phyloP scores from a whole-genome alignment of 2,888 invertebrate species.

The Acanthosepion lycidas region DNA sequence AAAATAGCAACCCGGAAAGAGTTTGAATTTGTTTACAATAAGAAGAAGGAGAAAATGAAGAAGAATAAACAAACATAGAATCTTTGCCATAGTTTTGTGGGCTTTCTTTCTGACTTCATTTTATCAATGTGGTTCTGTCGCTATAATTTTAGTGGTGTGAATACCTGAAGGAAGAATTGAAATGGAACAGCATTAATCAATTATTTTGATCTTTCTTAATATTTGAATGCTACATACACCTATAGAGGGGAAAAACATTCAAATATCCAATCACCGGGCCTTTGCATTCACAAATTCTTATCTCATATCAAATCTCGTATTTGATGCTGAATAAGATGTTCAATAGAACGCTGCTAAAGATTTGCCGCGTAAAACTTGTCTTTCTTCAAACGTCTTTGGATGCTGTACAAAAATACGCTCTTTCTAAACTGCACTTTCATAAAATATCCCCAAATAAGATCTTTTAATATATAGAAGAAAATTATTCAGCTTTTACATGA shows the following conservation, averaged over 20 bases:
- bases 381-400: too few species aligned
- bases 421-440: too few species aligned
- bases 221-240: background rate
- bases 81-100: background rate
- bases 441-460: too few species aligned
- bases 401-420: too few species aligned
- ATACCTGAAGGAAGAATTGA: background rate
- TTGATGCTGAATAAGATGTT: too few species aligned
- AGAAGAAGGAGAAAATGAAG: background rate
- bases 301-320: too few species aligned
- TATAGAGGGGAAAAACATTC: background rate
- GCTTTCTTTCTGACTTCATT: background rate
- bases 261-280: background rate
- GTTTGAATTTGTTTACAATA: background rate
- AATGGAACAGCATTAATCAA: background rate
- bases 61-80: background rate
- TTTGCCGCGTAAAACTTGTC: too few species aligned
- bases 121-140: background rate
- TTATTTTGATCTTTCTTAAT: background rate
- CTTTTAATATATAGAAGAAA: too few species aligned
- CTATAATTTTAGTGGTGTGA: background rate
- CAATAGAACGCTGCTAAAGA: too few species aligned
- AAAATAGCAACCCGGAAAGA: background rate
- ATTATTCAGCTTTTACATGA: too few species aligned
- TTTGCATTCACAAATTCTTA: background rate